Percentiles rank a stretch among this genome's conserved stretches.
phyloP scores from a whole-genome alignment of 2,888 invertebrate species.

The Diarsia dahlii region DNA sequence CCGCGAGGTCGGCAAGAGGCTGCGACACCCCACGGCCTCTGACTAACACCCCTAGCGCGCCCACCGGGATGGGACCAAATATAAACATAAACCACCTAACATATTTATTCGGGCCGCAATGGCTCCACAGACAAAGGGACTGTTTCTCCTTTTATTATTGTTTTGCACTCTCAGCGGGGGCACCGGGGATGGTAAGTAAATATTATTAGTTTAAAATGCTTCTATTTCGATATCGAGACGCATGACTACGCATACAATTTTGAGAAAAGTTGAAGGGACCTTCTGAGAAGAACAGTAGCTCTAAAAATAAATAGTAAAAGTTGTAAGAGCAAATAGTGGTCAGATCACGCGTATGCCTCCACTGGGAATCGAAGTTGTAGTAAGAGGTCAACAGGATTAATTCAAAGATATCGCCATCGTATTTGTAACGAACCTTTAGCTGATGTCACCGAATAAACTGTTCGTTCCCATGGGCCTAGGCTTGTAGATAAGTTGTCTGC shows the following conservation, averaged over 20 bases:
- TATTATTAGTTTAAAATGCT: slow-evolving; percentile 74
- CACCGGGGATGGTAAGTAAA: slow-evolving; percentile 84
- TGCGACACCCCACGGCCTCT: slow-evolving; percentile 64
- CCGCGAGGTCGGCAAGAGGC: slow-evolving; percentile 70
- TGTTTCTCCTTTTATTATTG: slow-evolving; percentile 82
- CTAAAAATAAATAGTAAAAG: slow-evolving; percentile 30
- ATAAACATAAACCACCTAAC: slow-evolving; percentile 78
- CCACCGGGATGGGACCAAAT: slow-evolving; percentile 86
- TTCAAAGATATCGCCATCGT: slow-evolving; percentile 36
- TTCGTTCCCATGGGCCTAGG: slow-evolving; percentile 8
- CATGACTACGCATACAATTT: slow-evolving; percentile 77
- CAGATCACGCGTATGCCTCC: slow-evolving; percentile 28
- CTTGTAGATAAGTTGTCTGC: neutral
- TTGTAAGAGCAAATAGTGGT: slow-evolving; percentile 39
- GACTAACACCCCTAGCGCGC: slow-evolving; percentile 60
- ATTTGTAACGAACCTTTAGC: slow-evolving; percentile 10
- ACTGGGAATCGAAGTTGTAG: slow-evolving; percentile 34
- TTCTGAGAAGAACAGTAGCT: slow-evolving; percentile 20
- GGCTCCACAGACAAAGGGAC: slow-evolving; percentile 84
- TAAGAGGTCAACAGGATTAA: slow-evolving; percentile 46
- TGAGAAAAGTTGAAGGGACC: slow-evolving; percentile 19
- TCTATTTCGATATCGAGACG: slow-evolving; percentile 70
- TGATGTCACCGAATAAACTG: slow-evolving; percentile 20
- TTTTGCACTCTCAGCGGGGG: slow-evolving; percentile 80
- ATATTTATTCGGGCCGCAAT: slow-evolving; percentile 85